Base-by-base conservation (phyloP, 2,888 invertebrate species). In the Sarcophaga subvicina region DNA sequence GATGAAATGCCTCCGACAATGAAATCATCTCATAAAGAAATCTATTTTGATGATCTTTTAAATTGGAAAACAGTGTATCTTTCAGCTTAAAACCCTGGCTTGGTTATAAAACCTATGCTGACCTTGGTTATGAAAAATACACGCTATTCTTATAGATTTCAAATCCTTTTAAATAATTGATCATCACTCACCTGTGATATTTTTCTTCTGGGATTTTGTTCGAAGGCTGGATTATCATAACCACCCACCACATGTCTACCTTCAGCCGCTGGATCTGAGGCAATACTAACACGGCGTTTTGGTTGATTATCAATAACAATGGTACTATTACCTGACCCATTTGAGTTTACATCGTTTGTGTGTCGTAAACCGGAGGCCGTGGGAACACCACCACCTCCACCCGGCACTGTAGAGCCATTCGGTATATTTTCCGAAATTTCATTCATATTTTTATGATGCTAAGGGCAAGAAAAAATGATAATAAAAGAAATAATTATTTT, bases 191-290 rank as follows among this genome's bases (percentile, higher is more conserved):
- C 93, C 92, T 93, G 94, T 89, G 93, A 93, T 88, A 93, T 93
- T 92, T 93, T 94, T 83, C 92, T 91, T 78, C 91, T 90, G 59
- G 93, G 93, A 91, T 94, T 95, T 94, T 95, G 94, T 90, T 96
- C 96, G 83, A 95, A 96, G 2, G 94, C 95, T 76, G 94, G 93
- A 92, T 96, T 96, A 91, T 96, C 96, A 86, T 96, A 94, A 67
- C 95, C 96, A 17, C 88, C 86, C 70, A 95, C 95, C 70, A 95
- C 95, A 67, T 88, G 87, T 59, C 90, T 62, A 76, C 88, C 77
- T 91, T 92, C 92, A 0, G 88, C 88, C 64, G 94, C 91, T 12
- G 94, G 95, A 91, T 95, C 95, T 6, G 95, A 94, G 93, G 95
- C 95, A 87, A 96, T 95, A 90, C 95, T 95, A 17, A 96, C 95